A percentile compares a stretch with the other conserved stretches of the same genome.
phyloP scores from a whole-genome alignment of 2,888 invertebrate genomes.

The Serripes groenlandicus region DNA sequence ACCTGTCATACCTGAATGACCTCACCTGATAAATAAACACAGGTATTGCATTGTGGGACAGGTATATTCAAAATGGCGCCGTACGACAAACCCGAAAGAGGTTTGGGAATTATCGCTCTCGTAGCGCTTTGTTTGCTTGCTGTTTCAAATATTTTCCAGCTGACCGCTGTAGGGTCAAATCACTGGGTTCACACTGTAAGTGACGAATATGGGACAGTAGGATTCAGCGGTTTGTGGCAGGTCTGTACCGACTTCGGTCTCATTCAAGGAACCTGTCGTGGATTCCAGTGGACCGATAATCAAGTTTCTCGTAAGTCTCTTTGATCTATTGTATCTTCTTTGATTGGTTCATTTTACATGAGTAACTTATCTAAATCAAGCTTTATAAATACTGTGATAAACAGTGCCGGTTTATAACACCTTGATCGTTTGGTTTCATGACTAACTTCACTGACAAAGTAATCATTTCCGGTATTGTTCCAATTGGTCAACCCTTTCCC shows the following conservation, averaged over 20 bases:
- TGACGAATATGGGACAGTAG: constrained; percentile 57
- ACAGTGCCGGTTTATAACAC: background rate
- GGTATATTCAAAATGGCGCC: constrained; percentile 63
- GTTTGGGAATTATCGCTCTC: constrained; percentile 18
- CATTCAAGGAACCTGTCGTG: constrained; percentile 60
- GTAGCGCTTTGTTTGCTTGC: constrained; percentile 52
- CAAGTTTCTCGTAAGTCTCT: constrained; percentile 72
- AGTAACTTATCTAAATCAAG: background rate
- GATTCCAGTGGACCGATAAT: constrained; percentile 73
- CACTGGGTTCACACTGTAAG: constrained; percentile 68
- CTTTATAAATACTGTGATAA: background rate
- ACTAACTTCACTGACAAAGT: background rate
- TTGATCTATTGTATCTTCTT: background rate
- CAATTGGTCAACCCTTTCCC: too few relatives aligned
- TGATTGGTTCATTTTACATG: background rate
- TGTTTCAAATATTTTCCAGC: constrained; percentile 60
- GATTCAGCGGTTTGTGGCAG: constrained; percentile 71
- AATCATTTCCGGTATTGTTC: too few relatives aligned
- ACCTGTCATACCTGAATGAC: constrained; percentile 57
- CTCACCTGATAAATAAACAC: constrained; percentile 46
- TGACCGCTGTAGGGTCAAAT: constrained; percentile 59
- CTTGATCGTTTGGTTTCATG: background rate
- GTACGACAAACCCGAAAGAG: constrained; percentile 6
- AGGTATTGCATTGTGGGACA: constrained; percentile 47
- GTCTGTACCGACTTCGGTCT: constrained; percentile 65